A percentile compares a stretch with the other conserved stretches of the same genome.
phyloP scores from a whole-genome alignment of 2,888 invertebrate species.

The Spialia ferax region DNA sequence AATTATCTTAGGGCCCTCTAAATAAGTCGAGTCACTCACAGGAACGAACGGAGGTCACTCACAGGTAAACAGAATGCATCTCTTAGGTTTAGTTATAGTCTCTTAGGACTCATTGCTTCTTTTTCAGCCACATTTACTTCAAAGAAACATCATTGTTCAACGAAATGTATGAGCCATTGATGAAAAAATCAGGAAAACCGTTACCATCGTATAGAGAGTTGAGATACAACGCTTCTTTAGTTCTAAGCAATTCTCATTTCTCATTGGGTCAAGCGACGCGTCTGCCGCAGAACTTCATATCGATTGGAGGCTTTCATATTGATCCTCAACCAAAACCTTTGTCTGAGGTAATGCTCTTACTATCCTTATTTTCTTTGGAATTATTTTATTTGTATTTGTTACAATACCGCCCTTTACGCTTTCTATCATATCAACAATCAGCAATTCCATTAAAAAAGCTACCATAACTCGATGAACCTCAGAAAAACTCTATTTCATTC shows the following conservation, averaged over 20 bases:
- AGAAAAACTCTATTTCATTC: too few relatives aligned
- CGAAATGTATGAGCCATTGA: conserved; percentile 15
- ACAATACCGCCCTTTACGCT: too few relatives aligned
- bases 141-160: conserved; percentile 11
- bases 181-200: conserved; percentile 10
- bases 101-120: neutral
- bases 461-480: too few relatives aligned
- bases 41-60: too few relatives aligned
- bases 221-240: conserved; percentile 45
- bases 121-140: conserved; percentile 24
- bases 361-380: too few relatives aligned
- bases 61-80: too few relatives aligned
- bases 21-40: too few relatives aligned
- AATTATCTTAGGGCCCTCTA: too few relatives aligned
- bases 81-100: too few relatives aligned
- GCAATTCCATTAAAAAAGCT: too few relatives aligned
- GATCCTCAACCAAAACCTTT: conserved; percentile 50
- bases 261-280: conserved; percentile 57
- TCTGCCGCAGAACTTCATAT: conserved; percentile 56
- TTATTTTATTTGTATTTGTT: too few relatives aligned
- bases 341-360: conserved; percentile 47
- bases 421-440: too few relatives aligned
- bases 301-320: conserved; percentile 53
- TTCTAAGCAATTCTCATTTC: conserved; percentile 62
- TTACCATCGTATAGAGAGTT: conserved; percentile 41